Conservation (phyloP, 2,113 vertebrate species). For the Myotis davidii region DNA sequence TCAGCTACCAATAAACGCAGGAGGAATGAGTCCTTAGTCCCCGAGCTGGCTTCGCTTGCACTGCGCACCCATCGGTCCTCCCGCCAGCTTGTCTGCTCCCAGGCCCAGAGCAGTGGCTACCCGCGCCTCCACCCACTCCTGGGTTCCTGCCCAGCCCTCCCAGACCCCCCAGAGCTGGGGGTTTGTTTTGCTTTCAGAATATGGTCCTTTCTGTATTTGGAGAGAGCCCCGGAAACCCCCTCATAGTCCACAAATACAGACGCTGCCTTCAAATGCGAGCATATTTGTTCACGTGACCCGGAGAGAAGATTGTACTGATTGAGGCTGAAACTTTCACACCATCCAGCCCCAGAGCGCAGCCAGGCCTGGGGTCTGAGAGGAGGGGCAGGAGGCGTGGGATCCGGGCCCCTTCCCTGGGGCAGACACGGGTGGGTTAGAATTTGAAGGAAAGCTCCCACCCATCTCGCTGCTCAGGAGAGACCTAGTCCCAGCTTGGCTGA, state of each 20-base stretch:
- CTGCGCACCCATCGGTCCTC: conserved; percentile 57
- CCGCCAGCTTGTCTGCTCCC: conserved; percentile 62
- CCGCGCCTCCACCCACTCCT: conserved; percentile 74
- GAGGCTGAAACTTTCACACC: conserved; percentile 89
- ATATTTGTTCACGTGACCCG: conserved; percentile 98
- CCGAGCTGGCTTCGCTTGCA: conserved; percentile 68
- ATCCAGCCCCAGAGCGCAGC: conserved; percentile 84
- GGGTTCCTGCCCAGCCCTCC: conserved; percentile 78
- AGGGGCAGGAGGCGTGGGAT: conserved; percentile 54
- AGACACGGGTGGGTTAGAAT: background rate
- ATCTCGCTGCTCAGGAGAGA: background rate
- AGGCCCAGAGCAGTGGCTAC: conserved; percentile 69
- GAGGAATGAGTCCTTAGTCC: conserved; percentile 87
- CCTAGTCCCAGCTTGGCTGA: background rate
- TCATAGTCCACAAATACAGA: conserved; percentile 97
- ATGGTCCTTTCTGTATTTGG: conserved; percentile 88
- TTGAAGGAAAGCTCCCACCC: background rate
- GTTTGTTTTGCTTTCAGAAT: conserved; percentile 89
- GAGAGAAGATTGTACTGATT: conserved; percentile 89
- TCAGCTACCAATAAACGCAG: conserved; percentile 98
- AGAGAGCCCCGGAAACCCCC: conserved; percentile 89
- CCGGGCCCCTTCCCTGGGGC: background rate
- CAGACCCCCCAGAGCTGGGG: conserved; percentile 72
- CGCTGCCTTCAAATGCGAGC: conserved; percentile 95
- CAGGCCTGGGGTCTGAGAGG: conserved; percentile 75